These are phyloP conservation scores for Notamacropus eugenii DNA, from an alignment of 2,797 vertebrate species.

Conservation along the genomic window DNA sequence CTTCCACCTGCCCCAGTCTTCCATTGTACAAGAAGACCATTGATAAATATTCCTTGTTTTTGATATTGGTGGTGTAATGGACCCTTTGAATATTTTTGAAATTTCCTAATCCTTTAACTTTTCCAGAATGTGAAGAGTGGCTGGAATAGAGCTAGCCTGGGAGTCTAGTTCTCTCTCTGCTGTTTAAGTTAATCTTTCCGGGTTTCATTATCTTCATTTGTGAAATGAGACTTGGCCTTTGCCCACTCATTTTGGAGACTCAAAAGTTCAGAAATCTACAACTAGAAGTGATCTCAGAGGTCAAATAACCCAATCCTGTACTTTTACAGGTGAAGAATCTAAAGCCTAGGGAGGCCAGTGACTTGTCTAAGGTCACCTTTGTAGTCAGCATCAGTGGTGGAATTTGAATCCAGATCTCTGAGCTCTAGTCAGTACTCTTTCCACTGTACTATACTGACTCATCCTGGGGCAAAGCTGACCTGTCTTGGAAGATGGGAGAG, in stretches of 20 bases:
- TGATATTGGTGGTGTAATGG: not conserved
- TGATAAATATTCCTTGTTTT: not conserved
- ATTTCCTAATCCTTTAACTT: not conserved
- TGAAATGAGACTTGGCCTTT: not conserved
- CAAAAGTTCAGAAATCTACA: not conserved
- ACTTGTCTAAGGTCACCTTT: too few relatives aligned
- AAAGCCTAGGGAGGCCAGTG: not conserved
- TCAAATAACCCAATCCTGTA: not conserved
- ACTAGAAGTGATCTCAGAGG: not conserved
- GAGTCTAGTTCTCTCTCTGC: not conserved
- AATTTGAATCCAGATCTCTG: not conserved
- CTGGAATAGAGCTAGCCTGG: not conserved
- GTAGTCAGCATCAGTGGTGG: not conserved
- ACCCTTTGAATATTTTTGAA: constrained; percentile 22
- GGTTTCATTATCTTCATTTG: not conserved
- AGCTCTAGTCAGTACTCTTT: too few relatives aligned
- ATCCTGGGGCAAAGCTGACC: not conserved
- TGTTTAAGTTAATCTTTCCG: not conserved
- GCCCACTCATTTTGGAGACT: not conserved
- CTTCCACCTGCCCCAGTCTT: not conserved
- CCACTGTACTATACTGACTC: not conserved
- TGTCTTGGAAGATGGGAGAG: not conserved
- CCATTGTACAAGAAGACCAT: not conserved
- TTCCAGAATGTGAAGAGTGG: not conserved
- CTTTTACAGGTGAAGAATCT: not conserved